Conservation (phyloP, 2,113 vertebrate genomes). For the Varanus komodoensis region DNA sequence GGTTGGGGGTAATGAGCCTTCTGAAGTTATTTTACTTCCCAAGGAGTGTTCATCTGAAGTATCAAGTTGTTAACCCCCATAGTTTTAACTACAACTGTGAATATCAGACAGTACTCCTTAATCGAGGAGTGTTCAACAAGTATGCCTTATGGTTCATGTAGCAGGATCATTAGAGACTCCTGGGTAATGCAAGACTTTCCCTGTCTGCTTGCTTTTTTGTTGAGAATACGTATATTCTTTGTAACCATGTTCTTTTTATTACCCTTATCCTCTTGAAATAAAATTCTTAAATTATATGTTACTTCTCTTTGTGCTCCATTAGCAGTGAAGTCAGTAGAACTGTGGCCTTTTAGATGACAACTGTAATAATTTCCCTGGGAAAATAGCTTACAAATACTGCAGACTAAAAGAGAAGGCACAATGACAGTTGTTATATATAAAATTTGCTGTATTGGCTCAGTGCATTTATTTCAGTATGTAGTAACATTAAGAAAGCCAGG, state of each 20-base stretch:
- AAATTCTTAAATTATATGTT: slow-evolving; percentile 48
- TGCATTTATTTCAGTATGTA: slow-evolving; percentile 7
- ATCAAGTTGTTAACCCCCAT: neutral
- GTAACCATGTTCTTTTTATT: slow-evolving; percentile 16
- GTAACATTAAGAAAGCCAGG: neutral
- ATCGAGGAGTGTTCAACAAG: slow-evolving; percentile 1
- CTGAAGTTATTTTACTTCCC: neutral
- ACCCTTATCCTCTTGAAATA: slow-evolving; percentile 9
- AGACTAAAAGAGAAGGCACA: neutral
- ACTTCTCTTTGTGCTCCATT: slow-evolving; percentile 54
- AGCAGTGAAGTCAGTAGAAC: slow-evolving; percentile 35
- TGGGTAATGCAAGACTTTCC: neutral
- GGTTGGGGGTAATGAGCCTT: neutral
- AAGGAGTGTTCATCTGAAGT: neutral
- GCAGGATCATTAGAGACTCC: slow-evolving; percentile 19
- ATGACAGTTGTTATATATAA: neutral
- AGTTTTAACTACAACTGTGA: slow-evolving; percentile 3
- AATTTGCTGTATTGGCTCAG: slow-evolving; percentile 26
- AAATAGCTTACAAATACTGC: slow-evolving; percentile 24
- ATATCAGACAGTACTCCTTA: neutral
- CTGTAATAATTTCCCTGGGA: slow-evolving; percentile 37
- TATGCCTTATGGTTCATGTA: slow-evolving; percentile 4
- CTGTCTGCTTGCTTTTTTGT: neutral
- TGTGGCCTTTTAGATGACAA: slow-evolving; percentile 38
- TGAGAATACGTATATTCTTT: slow-evolving; percentile 15